Evolutionary conservation across 2,888 invertebrate genomes (phyloP).

Genomic region (Biston betularia): DNA sequence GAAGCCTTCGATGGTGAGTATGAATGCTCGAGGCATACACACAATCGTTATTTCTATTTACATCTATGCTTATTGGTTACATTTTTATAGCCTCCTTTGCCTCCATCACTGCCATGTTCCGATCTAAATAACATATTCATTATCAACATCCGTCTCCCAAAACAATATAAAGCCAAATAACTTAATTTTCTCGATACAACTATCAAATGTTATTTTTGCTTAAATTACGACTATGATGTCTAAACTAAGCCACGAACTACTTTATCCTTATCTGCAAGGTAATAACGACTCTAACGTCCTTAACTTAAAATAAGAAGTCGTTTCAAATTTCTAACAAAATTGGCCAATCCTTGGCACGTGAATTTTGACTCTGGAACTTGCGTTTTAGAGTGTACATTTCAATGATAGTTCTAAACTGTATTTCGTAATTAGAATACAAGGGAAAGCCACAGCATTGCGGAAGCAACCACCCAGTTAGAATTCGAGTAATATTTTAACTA

Average conservation of each 20-base stretch:
- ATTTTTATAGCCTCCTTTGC: no score
- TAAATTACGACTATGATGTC: slow-evolving; percentile 41
- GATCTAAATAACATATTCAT: no score
- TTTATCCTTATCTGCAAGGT: slow-evolving; percentile 1
- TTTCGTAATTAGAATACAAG: slow-evolving; percentile 56
- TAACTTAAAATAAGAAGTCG: not conserved
- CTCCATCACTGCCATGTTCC: no score
- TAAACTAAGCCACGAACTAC: slow-evolving; percentile 48
- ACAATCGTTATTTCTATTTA: no score
- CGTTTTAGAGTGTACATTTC: slow-evolving; percentile 2
- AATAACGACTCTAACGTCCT: slow-evolving; percentile 14
- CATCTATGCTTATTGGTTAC: no score
- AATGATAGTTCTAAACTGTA: slow-evolving; percentile 11
- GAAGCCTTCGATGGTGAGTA: no score
- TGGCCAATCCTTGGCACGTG: not conserved
- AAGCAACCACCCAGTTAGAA: slow-evolving; percentile 52
- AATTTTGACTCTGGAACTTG: not conserved
- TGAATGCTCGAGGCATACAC: no score
- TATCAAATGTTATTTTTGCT: slow-evolving; percentile 49
- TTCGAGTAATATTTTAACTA: slow-evolving; percentile 55
- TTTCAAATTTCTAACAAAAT: not conserved
- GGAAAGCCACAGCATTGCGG: slow-evolving; percentile 49
- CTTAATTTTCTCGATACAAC: slow-evolving; percentile 37
- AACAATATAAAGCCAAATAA: not conserved
- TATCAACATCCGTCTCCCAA: no score